Evolutionary conservation across 92 coral and sea anemone genomes (phyloP).

Genomic region (Zoanthus solanderi): DNA sequence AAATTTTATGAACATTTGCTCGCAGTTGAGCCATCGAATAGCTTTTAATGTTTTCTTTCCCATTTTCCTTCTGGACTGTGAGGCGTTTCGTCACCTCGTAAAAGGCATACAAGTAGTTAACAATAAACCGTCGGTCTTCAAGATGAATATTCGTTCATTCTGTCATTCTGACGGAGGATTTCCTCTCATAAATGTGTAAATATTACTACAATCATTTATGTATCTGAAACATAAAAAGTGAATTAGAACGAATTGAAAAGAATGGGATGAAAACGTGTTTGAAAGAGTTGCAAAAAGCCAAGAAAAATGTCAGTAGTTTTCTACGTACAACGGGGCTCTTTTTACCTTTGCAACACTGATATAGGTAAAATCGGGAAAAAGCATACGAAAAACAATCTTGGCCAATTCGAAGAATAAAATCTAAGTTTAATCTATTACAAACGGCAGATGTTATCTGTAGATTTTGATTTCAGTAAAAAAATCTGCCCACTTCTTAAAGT

Average conservation of each 20-base stretch:
- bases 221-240: constrained; percentile 7
- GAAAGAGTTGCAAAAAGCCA: background rate
- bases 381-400: background rate
- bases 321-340: background rate
- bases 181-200: constrained; percentile 42
- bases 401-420: background rate
- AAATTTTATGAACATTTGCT: constrained; percentile 28
- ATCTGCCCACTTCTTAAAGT: constrained; percentile 3
- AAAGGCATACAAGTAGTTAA: constrained; percentile 18
- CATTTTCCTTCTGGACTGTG: background rate
- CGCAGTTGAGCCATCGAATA: background rate
- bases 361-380: background rate
- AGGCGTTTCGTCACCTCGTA: constrained; percentile 12
- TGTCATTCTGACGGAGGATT: constrained; percentile 48
- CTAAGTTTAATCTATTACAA: constrained; percentile 38
- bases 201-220: constrained; percentile 37
- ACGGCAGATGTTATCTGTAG: constrained; percentile 35
- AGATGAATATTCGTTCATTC: constrained; percentile 49
- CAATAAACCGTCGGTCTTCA: constrained; percentile 42
- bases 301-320: background rate
- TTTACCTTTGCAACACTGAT: background rate
- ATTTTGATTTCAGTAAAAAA: background rate
- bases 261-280: background rate
- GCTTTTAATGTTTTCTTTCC: background rate
- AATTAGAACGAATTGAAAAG: background rate